Evolutionary conservation across 2,888 invertebrate genomes (phyloP).

Genomic region (Agonum fuliginosum): DNA sequence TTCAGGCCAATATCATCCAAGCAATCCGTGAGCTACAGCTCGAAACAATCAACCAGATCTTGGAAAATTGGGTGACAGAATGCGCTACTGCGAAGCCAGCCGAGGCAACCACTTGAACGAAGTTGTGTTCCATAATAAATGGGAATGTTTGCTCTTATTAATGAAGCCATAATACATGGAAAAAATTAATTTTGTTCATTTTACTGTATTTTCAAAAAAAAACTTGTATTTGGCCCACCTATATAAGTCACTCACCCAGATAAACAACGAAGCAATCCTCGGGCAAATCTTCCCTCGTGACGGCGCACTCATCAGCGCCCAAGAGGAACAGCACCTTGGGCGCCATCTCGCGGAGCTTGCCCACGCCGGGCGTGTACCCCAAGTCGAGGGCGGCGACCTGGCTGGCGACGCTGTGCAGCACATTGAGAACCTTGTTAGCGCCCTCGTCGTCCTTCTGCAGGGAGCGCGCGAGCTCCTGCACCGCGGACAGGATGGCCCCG

Average conservation of each 20-base stretch:
- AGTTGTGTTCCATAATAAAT: too few species aligned
- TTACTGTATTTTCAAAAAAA: not conserved
- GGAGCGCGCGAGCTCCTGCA: conserved; percentile 82
- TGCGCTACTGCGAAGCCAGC: too few species aligned
- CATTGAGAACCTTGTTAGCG: conserved; percentile 90
- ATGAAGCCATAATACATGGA: too few species aligned
- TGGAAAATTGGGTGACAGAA: too few species aligned
- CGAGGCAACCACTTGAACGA: too few species aligned
- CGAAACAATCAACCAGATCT: too few species aligned
- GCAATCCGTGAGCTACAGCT: too few species aligned
- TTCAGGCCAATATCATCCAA: too few species aligned
- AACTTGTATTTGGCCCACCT: not conserved
- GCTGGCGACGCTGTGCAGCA: conserved; percentile 93
- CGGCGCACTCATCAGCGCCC: conserved; percentile 93
- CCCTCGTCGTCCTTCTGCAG: conserved; percentile 75
- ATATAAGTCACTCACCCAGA: conserved; percentile 78
- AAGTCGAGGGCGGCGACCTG: conserved; percentile 97
- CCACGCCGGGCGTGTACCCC: conserved; percentile 89
- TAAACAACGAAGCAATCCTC: conserved; percentile 92
- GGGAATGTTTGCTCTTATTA: too few species aligned
- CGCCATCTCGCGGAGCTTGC: conserved; percentile 75
- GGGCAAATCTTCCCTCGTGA: conserved; percentile 86
- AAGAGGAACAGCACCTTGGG: conserved; percentile 91
- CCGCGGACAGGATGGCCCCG: conserved; percentile 83
- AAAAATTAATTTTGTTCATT: too few species aligned